Evolutionary conservation across 53 echinoderm and acorn worm genomes (phyloP).

Genomic region (Glandiceps talaboti): DNA sequence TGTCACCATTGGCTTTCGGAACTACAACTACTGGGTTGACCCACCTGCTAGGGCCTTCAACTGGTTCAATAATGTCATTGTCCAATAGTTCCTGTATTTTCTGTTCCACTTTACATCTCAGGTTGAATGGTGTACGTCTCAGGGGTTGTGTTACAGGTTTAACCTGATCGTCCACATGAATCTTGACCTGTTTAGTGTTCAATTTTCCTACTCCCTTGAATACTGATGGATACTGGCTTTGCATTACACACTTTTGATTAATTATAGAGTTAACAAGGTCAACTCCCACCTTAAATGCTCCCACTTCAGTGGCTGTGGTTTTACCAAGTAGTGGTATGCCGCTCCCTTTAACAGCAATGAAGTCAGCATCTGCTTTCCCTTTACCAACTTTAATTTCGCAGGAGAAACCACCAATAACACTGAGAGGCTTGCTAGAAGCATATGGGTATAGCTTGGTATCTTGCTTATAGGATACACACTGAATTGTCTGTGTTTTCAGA

Average conservation of each 20-base stretch:
- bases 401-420: neutral
- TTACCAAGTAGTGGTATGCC: constrained; percentile 17
- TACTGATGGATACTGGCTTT: neutral
- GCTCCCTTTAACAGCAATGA: constrained; percentile 10
- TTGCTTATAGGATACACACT: constrained; percentile 4
- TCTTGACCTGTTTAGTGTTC: constrained; percentile 22
- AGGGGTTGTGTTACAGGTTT: constrained; percentile 16
- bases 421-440: neutral
- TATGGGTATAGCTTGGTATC: neutral
- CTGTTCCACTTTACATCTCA: constrained; percentile 9
- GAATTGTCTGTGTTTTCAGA: constrained; percentile 8
- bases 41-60: constrained; percentile 11
- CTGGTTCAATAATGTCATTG: constrained; percentile 1
- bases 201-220: constrained; percentile 29
- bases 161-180: constrained; percentile 16
- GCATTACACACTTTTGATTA: neutral
- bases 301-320: constrained; percentile 8
- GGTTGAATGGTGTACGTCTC: constrained; percentile 17
- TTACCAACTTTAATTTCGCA: constrained; percentile 6
- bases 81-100: constrained; percentile 11
- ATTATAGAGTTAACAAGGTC: neutral
- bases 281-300: constrained; percentile 6
- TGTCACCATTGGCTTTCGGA: constrained; percentile 26
- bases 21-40: constrained; percentile 24
- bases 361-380: neutral